Percentiles rank a stretch among this genome's conserved stretches.
These are phyloP conservation scores for Tauraco hartlaubi DNA, from an alignment of 2,797 vertebrate species.

Conservation along the genomic window DNA sequence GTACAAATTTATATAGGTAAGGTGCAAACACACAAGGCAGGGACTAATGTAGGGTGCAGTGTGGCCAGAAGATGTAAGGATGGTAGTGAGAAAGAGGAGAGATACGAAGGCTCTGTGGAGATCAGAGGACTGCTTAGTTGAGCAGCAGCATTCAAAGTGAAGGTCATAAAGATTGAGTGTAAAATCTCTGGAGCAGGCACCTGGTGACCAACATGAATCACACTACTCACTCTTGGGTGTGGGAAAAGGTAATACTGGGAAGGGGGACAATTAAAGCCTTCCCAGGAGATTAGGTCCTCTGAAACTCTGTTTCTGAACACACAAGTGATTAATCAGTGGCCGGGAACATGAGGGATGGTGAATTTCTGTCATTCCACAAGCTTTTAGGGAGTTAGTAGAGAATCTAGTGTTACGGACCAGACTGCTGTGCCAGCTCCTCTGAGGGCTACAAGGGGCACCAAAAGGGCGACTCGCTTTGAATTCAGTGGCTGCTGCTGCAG, in stretches of 20 bases:
- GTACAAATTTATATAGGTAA: not conserved
- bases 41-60: not conserved
- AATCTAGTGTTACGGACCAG: not conserved
- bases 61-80: not conserved
- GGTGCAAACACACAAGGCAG: not conserved
- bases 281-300: not conserved
- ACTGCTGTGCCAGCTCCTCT: not conserved
- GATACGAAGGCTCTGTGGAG: not conserved
- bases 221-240: not conserved
- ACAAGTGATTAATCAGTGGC: not conserved
- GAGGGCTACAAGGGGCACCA: not conserved
- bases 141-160: not conserved
- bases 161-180: not conserved
- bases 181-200: not conserved
- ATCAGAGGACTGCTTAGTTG: not conserved
- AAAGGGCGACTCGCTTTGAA: not conserved
- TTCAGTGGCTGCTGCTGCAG: not conserved
- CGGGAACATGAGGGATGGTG: not conserved
- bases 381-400: not conserved
- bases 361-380: not conserved
- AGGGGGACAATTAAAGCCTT: not conserved
- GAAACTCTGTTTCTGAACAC: not conserved
- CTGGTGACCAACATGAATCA: not conserved
- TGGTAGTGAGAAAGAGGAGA: not conserved
- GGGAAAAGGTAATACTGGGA: not conserved